Evolutionary conservation across 2,888 invertebrate species (phyloP), one percentile per base, ranked within the genome.

Genomic region (Sympetrum striolatum): DNA sequence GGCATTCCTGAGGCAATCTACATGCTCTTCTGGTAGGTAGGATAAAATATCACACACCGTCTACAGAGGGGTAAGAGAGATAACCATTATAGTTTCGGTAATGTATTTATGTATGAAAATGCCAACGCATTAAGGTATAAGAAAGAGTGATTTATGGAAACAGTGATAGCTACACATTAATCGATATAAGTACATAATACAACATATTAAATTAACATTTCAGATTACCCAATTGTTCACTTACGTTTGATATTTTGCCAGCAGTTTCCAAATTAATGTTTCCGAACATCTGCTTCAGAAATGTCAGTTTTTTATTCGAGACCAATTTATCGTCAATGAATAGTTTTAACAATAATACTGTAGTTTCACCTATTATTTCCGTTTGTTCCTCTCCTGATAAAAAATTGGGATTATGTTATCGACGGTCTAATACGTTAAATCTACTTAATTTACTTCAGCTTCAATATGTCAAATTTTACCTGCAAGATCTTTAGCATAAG

Each of bases 201-300:
- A 1, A 6, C 4, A 44, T 4, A 44, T 8, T 44, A 44, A 44
- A 44, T 44, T 39, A 8, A 44, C 6, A 10, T 44, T 44, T 44
- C 10, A 81, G 22, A 48, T 64, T 37, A 39, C 1, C 18, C 64
- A 39, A 53, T 35, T 90, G 31, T 90, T 81, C 92, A 90, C 90
- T 92, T 92, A 96, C 95, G 93, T 95, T 94, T 93, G 95, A 95
- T 91, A 96, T 95, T 92, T 95, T 95, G 91, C 95, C 94, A 39
- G 95, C 95, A 0, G 94, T 94, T 10, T 95, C 93, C 12, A 94
- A 94, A 1, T 95, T 94, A 44, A 96, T 94, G 80, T 94, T 94
- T 0, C 96, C 96, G 93, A 96, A 96, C 92, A 95, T 94, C 90
- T 95, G 94, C 91, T 95, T 94, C 22, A 97, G 93, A 90, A 95